These are phyloP conservation scores for Diadema setosum DNA, from an alignment of 35 echinoderm and acorn worm species.

Conservation along the genomic window DNA sequence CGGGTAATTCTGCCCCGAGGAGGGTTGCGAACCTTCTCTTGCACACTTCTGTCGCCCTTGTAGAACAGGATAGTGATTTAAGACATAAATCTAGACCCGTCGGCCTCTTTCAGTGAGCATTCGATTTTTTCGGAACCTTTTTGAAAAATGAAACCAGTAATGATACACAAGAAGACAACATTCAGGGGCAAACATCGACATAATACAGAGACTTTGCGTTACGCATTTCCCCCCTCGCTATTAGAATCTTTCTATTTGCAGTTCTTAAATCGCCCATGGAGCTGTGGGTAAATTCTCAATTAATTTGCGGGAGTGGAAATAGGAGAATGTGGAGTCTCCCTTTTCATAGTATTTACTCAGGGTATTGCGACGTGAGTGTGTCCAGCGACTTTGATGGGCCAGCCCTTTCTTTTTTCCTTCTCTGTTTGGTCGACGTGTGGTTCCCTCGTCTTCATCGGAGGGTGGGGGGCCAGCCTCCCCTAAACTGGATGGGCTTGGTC, in stretches of 20 bases:
- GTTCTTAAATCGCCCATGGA: background rate
- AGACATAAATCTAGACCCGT: too few relatives aligned
- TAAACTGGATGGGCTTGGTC: too few relatives aligned
- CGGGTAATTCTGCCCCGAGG: too few relatives aligned
- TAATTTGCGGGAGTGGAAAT: background rate
- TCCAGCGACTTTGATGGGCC: too few relatives aligned
- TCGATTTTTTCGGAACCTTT: background rate
- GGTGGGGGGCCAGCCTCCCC: too few relatives aligned
- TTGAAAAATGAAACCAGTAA: background rate
- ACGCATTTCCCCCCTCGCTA: background rate
- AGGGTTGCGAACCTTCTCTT: too few relatives aligned
- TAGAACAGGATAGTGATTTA: too few relatives aligned
- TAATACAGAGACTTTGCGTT: background rate
- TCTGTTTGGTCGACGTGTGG: too few relatives aligned
- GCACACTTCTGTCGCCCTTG: too few relatives aligned
- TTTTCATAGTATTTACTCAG: background rate
- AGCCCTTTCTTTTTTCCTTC: too few relatives aligned
- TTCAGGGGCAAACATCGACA: background rate
- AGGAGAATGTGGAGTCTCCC: background rate
- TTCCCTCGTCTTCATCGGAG: too few relatives aligned
- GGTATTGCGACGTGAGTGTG: too few relatives aligned
- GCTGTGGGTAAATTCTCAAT: conserved; percentile 7
- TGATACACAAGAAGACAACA: background rate
- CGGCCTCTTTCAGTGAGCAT: background rate
- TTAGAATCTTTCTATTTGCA: background rate